Evolutionary conservation across 2,888 invertebrate genomes (phyloP), one percentile per base, ranked within the genome.

Genomic region (Dryadula phaetusa): DNA sequence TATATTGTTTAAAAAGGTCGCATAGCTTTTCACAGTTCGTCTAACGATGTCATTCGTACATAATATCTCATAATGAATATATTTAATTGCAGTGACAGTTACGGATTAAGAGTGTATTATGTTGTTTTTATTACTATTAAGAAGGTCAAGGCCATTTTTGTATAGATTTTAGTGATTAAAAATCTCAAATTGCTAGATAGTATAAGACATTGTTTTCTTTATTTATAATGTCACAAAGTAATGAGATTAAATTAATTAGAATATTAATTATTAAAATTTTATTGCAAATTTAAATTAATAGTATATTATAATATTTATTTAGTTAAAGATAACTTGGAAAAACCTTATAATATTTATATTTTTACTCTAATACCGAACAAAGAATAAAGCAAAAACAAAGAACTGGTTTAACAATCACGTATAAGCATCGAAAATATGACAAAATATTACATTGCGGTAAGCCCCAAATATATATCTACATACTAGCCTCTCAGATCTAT

Each of bases 11-110:
- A 53, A 67, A 70, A 58, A 68, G 68, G 65, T 63, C 65, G 53
- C 56, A 46, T 25, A 25, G 42, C 63, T 65, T 67, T 70, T 63
- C 60, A 70, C 32, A 54, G 47, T 61, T 66, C 25, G 47, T 37
- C 65, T 68, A 68, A 70, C 66, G 70, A 68, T 34, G 67, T 62
- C 53, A 28, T 56, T 62, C 46, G 58, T 58, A 44, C 62, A 47
- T 22, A 64, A 64, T 70, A 68, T 67, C 56, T 64, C 32, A 56
- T 64, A 42, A 61, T 63, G 47, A 42, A 66, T 42, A 64, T 64
- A 61, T 61, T 32, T 61, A 68, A 63, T 62, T 61, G 37, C 65
- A 54, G 65, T 40, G 44, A 65, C 62, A 47, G 34, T 34, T 25
- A 61, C 28, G 22, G 40, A 52, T 70, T 22, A 66, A 70, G 56